Evolutionary conservation across 2,113 vertebrate species (phyloP).

Genomic region (Chroicocephalus ridibundus): DNA sequence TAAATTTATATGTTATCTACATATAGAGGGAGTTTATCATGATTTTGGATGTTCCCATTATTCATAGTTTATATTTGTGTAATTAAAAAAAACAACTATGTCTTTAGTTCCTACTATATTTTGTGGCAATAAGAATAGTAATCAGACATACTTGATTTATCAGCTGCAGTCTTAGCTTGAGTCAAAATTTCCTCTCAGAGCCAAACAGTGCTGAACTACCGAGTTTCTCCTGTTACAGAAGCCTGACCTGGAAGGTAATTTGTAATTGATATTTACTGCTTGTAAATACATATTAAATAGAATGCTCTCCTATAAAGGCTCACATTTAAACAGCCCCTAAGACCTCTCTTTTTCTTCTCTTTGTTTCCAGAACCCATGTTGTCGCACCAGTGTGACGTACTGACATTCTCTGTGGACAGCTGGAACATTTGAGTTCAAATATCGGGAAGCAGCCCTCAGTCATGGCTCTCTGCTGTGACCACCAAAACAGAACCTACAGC

Average conservation of each 20-base stretch:
- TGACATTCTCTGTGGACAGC: fast-evolving
- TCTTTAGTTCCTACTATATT: not conserved
- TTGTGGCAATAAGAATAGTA: not conserved
- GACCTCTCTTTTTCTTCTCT: not conserved
- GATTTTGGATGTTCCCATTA: not conserved
- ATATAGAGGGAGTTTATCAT: not conserved
- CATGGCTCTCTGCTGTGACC: not conserved
- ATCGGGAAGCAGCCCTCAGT: not conserved
- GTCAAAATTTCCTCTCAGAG: not conserved
- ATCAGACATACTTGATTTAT: not conserved
- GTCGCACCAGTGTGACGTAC: not conserved
- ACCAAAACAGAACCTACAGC: not conserved
- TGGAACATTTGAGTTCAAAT: not conserved
- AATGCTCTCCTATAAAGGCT: not conserved
- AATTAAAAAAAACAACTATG: not conserved
- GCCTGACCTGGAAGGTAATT: not conserved
- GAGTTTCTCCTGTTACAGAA: not conserved
- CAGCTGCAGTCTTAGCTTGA: not conserved
- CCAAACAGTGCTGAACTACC: not conserved
- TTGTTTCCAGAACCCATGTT: not conserved
- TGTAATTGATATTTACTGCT: not conserved
- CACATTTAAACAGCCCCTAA: not conserved
- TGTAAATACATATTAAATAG: not conserved
- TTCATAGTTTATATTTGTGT: not conserved
- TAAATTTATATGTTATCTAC: not conserved